Base-by-base conservation (phyloP, 2,888 invertebrate species). In the Acrobasis repandana region DNA sequence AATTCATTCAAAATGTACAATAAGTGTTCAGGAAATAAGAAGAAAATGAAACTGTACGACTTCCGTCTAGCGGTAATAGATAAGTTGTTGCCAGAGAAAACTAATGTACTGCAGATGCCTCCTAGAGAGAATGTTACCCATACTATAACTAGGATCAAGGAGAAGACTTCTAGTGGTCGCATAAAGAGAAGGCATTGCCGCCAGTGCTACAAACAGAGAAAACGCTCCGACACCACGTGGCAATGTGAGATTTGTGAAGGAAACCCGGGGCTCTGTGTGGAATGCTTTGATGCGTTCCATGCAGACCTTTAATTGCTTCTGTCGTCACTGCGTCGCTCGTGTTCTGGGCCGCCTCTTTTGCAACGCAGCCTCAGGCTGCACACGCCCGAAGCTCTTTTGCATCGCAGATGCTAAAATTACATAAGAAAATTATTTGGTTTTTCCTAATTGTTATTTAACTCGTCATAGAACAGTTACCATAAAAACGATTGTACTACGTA, bases 161-260 rank as follows among this genome's bases (percentile, higher is more conserved):
- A 34, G 36, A 48, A 28, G 36, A 48, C 33, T 18, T 58, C 61
- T 33, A 57, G 46, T 16, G 61, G 61, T 9, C n/a, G 46, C 11
- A 11, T 61, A 33, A 61, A 61, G 57, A 43, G 61, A 14, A 61
- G 57, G 11, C 49, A 18, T 51, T 58, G 61, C 58, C 61, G 61
- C 18, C 51, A 56, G 46, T 61, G 61, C 58, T 58, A 38, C 9
- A 60, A 61, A 51, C 9, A 28, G 28, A 61, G 52, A 33, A 61
- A 57, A 61, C 58, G 58, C 47, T 58, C 36, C 14, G 52, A 58
- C 61, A 16, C 58, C 9, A 46, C 46, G 8, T 61, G 61, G 61
- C 57, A 57, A 52, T 61, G 61, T 11, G 61, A 50, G 18, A 57
- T 46, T 33, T 61, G 61, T 18, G 14, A 46, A 16, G n/a, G 57